phyloP scores from a whole-genome alignment of 2,888 invertebrate species.

The Exocentrus adspersus region DNA sequence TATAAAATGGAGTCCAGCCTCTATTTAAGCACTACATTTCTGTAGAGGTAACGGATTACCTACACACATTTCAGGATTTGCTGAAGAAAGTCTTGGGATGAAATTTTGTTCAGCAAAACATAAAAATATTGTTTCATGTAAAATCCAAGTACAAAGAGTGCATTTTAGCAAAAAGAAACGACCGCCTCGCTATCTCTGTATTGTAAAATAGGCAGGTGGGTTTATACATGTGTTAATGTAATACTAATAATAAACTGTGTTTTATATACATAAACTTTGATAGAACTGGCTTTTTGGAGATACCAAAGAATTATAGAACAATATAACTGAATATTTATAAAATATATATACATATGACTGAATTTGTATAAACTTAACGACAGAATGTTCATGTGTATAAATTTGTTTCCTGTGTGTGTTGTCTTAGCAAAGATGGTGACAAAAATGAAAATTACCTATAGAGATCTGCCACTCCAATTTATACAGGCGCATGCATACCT shows the following conservation, averaged over 20 bases:
- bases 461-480: too few relatives aligned
- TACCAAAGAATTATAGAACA: conserved; percentile 40
- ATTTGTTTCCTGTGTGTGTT: conserved; percentile 21
- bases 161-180: conserved; percentile 30
- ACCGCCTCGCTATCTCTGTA: conserved; percentile 27
- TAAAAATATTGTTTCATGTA: conserved; percentile 5
- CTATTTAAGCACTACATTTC: conserved; percentile 14
- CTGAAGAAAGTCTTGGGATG: conserved; percentile 11
- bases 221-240: conserved; percentile 38
- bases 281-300: conserved; percentile 40
- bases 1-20: conserved; percentile 16
- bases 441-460: conserved; percentile 7
- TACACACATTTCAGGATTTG: too few relatives aligned
- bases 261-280: conserved; percentile 41
- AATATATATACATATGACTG: conserved; percentile 26
- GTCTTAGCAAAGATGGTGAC: background rate
- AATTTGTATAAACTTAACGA: conserved; percentile 24
- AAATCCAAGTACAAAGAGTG: conserved; percentile 26
- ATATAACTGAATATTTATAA: conserved; percentile 33
- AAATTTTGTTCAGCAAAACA: conserved; percentile 2
- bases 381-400: conserved; percentile 22
- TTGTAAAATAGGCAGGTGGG: conserved; percentile 32
- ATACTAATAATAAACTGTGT: too few relatives aligned
- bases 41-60: background rate
- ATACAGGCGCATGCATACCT: too few relatives aligned